Base-by-base conservation (phyloP, 1,140 invertebrate genomes). In the Macrosteles quadrilineatus region DNA sequence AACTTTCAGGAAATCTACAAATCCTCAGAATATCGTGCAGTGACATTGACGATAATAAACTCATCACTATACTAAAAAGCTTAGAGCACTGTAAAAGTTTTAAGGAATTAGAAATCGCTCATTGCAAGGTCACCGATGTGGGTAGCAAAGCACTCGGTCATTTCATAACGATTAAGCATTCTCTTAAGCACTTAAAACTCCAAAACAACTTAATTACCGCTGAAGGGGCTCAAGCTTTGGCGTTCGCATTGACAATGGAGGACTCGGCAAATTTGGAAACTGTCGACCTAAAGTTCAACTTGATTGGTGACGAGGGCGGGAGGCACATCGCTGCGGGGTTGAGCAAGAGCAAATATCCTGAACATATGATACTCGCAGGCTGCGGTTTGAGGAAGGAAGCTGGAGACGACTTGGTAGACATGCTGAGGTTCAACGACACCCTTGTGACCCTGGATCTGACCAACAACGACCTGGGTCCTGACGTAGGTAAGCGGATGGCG, bases 251-350 rank as follows among this genome's bases (percentile, higher is more conserved):
- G 14, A 70, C 75, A 11, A 53, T 73, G 47, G 40, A 68, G 12
- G 69, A 67, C 21, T 76, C 71, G 9, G 73, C 72, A 55, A 71
- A 74, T n/a, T 66, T 80, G 19, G 70, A 73, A 23, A 69, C 73
- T n/a, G 65, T 81, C 19, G 75, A 80, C 67, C 66, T 81, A 17
- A 73, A 75, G 69, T 69, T 80, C 14, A 81, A 81, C 72, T 77
- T 79, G 32, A 74, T 81, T 55, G 74, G 73, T n/a, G 74, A 78
- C 45, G 71, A 75, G 2, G 80, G 80, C 2, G 72, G 73, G 1
- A 76, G 79, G 74, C 76, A 75, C 0, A 75, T 81, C 32, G 73
- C 80, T 45, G 72, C 77, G 47, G 75, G 77, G 1, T 47, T 81
- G 19, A 76, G 78, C 1, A 74, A 79, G n/a, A 72, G 73, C 21